A percentile compares a stretch with the other conserved stretches of the same genome.
Conservation (phyloP, 2,113 vertebrate species). For the Ailuropoda melanoleuca region DNA sequence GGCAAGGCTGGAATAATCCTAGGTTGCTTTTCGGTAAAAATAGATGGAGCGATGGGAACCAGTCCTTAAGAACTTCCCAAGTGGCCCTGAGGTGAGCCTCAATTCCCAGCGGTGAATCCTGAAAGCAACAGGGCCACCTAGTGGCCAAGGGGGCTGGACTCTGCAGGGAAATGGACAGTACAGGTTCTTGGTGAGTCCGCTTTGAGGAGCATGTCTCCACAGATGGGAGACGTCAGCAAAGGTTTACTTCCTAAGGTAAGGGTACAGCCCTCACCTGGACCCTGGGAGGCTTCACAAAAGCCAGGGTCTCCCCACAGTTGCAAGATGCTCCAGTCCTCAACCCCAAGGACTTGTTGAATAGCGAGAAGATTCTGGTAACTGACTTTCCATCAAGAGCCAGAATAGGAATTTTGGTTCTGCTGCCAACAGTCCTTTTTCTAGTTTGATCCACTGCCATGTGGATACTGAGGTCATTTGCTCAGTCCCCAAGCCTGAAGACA, state of each 20-base stretch:
- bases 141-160: background rate
- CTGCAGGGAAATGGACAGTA: background rate
- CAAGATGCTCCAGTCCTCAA: background rate
- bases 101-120: background rate
- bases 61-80: background rate
- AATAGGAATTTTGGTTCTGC: background rate
- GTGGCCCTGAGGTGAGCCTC: background rate
- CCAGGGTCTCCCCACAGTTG: background rate
- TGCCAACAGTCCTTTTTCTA: background rate
- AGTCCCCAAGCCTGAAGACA: background rate
- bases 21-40: slow-evolving; percentile 28
- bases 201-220: background rate
- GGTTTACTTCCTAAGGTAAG: too few relatives aligned
- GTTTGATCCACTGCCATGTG: background rate
- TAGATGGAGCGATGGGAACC: background rate
- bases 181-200: background rate
- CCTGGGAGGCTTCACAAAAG: background rate
- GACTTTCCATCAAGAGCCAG: background rate
- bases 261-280: background rate
- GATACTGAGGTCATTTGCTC: background rate
- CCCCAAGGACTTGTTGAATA: background rate
- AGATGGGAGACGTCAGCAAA: background rate
- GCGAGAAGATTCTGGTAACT: background rate
- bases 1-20: background rate
- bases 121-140: slow-evolving; percentile 49